Base-by-base conservation (phyloP, 35 echinoderm and acorn worm species). In the Stichopus chloronotus region DNA sequence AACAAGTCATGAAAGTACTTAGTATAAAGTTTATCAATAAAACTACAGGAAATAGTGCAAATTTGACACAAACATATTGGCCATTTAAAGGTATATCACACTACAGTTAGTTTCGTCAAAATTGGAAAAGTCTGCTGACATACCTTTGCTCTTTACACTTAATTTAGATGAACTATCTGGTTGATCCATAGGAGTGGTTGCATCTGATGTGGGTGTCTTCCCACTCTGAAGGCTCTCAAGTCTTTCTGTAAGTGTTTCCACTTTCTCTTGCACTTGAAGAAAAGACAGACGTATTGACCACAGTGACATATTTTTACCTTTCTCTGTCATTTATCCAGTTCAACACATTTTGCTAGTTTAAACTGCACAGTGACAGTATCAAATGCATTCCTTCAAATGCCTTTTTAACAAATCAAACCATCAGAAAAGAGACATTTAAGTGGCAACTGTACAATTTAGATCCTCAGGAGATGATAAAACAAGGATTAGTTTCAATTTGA, bases 61-160 rank as follows among this genome's bases (percentile, higher is more conserved):
- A 43, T 43, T 43, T 43, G 30, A 43, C 30, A 3, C 30, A 43
- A 43, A 43, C 30, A 43, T 43, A 43, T 1, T 3, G 30, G 30
- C 3, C 30, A 43, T 43, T 43, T 43, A 1, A 3, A 43, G 30
- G 30, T 43, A 43, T 43, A 43, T 43, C 0, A 43, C 30, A 3
- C 30, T 43, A 43, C 30, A 43, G 30, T 43, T 43, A 3, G 30
- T 43, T 43, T 43, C 3, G 30, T 43, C 30, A 43, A 43, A 43
- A 43, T 0, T 43, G 30, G 30, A 43, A 43, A 43, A 43, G 30
- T 3, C 30, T 43, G 3, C 30, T 43, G 22, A 72, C 22, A 21
- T 85, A 98, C 95, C 95, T 99, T 95, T 99, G 87, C 92, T 94
- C 78, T 96, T 96, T n/a, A 95, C 95, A 65, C 94, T 96, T n/a